Evolutionary conservation across 2,113 vertebrate species (phyloP).

Genomic region (Callocephalon fimbriatum): DNA sequence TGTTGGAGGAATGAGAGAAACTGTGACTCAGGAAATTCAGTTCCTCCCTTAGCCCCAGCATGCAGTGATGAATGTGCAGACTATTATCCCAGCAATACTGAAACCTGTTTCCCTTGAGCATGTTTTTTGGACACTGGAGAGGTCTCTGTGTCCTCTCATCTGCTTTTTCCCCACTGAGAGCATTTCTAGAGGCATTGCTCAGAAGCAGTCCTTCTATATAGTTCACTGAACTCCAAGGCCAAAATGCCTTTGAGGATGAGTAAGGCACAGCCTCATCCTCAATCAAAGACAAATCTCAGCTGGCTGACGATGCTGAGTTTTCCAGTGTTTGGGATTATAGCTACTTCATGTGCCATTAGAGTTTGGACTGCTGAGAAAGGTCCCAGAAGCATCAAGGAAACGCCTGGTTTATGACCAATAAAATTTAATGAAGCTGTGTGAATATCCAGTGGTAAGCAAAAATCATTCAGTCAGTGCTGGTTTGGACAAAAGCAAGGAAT

Average conservation of each 20-base stretch:
- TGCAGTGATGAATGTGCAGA: neutral
- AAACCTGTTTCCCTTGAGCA: neutral
- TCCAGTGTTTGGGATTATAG: neutral
- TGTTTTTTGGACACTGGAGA: neutral
- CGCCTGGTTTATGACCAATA: neutral
- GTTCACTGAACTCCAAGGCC: neutral
- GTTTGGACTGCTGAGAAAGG: neutral
- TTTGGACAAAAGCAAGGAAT: neutral
- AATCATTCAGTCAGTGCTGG: neutral
- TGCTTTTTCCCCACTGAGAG: neutral
- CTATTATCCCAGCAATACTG: neutral
- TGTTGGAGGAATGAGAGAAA: constrained; percentile 41
- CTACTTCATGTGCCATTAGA: neutral
- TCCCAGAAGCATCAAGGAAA: neutral
- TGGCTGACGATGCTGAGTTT: neutral
- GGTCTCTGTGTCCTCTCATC: neutral
- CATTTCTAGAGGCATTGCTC: neutral
- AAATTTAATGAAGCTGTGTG: neutral
- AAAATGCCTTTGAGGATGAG: neutral
- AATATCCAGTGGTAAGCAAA: neutral
- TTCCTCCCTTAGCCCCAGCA: neutral
- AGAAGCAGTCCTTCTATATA: neutral
- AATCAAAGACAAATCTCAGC: neutral
- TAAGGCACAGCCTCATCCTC: neutral
- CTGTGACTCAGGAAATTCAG: constrained; percentile 45